Percentiles rank a stretch among this genome's conserved stretches.
phyloP scores from a whole-genome alignment of 2,797 vertebrate species.

The Tamandua tetradactyla region DNA sequence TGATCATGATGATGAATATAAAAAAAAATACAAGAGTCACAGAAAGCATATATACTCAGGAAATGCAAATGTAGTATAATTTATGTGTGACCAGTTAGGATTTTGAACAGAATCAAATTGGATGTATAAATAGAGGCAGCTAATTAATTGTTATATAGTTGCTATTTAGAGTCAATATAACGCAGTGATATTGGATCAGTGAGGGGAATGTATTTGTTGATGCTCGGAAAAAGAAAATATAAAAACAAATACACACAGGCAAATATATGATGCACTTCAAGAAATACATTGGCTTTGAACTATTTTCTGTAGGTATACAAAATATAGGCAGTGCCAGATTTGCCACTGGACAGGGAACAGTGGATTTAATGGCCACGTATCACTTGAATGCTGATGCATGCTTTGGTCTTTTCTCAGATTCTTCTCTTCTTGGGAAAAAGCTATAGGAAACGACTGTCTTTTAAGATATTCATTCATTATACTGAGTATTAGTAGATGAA shows the following conservation, averaged over 20 bases:
- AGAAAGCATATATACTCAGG: neutral
- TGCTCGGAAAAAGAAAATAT: neutral
- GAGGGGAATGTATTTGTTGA: neutral
- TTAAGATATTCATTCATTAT: neutral
- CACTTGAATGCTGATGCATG: neutral
- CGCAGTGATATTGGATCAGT: neutral
- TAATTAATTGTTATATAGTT: neutral
- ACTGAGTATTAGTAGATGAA: neutral
- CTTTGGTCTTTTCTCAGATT: neutral
- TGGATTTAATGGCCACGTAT: neutral
- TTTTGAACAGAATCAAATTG: conserved; percentile 5
- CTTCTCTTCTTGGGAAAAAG: neutral
- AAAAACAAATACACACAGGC: neutral
- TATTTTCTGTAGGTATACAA: neutral
- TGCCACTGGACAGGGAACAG: neutral
- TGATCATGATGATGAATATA: no score
- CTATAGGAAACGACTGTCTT: neutral
- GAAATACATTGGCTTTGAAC: neutral
- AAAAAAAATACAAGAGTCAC: neutral
- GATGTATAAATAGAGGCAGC: neutral
- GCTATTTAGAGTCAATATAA: conserved; percentile 1
- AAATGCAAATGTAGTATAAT: conserved; percentile 9
- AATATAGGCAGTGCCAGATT: neutral
- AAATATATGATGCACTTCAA: neutral
- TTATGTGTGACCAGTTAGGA: neutral